Evolutionary conservation across 2,113 vertebrate genomes (phyloP).

Genomic region (Sapajus apella): DNA sequence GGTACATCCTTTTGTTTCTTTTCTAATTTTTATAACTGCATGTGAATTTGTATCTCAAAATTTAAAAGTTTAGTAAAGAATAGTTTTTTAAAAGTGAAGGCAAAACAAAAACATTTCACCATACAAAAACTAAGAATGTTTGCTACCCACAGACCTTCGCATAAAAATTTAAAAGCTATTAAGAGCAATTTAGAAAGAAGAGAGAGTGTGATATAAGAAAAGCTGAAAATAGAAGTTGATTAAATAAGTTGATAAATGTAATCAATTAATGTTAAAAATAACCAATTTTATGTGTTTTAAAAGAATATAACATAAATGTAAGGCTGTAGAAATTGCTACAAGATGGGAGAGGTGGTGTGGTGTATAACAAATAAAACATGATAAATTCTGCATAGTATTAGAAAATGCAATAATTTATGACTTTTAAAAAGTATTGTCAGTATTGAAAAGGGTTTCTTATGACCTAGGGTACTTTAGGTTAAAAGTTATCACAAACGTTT

Average conservation of each 20-base stretch:
- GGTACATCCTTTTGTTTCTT: background rate
- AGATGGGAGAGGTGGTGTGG: background rate
- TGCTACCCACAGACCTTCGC: background rate
- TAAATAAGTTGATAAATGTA: constrained; percentile 1
- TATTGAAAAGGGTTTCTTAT: background rate
- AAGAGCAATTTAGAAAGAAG: constrained; percentile 1
- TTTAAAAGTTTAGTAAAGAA: background rate
- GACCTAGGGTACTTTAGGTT: background rate
- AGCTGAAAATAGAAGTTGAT: background rate
- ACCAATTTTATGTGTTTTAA: background rate
- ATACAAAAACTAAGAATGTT: background rate
- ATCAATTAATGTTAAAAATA: background rate
- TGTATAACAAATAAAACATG: background rate
- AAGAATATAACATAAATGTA: background rate
- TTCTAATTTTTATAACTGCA: background rate
- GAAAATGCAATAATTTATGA: background rate
- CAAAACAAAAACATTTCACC: background rate
- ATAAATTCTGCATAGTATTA: background rate
- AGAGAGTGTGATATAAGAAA: background rate
- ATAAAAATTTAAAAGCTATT: background rate
- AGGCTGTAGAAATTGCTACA: background rate
- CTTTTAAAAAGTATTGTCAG: background rate
- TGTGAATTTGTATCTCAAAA: background rate
- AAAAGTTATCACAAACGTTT: background rate
- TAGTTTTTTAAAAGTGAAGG: background rate